These are phyloP conservation scores for Clarias gariepinus DNA, from an alignment of 2,113 vertebrate genomes.

Conservation along the genomic window DNA sequence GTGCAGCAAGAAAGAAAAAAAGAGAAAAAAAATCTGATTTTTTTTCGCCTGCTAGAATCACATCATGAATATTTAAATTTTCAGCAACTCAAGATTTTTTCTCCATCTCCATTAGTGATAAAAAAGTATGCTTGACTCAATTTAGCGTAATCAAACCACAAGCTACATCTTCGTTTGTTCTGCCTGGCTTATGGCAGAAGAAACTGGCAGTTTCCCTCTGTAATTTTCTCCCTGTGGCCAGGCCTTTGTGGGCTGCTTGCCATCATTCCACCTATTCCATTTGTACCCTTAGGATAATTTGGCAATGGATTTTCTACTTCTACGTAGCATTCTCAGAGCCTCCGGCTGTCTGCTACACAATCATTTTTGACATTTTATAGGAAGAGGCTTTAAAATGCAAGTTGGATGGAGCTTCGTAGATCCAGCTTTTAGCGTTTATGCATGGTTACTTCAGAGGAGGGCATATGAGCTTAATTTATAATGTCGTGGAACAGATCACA, in stretches of 20 bases:
- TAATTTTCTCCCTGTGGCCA: conserved; percentile 51
- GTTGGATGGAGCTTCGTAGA: not conserved
- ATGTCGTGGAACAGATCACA: conserved; percentile 46
- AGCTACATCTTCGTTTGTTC: conserved; percentile 55
- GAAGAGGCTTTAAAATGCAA: not conserved
- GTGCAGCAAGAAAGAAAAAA: not conserved
- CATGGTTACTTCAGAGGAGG: conserved; percentile 10
- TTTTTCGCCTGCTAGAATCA: not conserved
- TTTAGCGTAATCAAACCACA: conserved; percentile 52
- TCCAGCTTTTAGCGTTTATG: conserved; percentile 16
- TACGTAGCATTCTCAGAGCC: conserved; percentile 35
- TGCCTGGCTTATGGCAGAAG: conserved; percentile 47
- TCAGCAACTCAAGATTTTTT: conserved; percentile 25
- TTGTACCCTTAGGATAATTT: conserved; percentile 43
- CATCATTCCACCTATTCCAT: conserved; percentile 50
- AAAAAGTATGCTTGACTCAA: conserved; percentile 47
- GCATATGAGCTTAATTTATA: conserved; percentile 24
- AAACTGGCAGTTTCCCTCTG: conserved; percentile 49
- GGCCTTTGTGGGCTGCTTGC: conserved; percentile 44
- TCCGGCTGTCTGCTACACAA: conserved; percentile 33
- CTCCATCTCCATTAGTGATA: conserved; percentile 8
- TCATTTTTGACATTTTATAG: conserved; percentile 38
- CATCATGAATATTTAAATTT: conserved; percentile 22
- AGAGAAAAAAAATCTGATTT: not conserved
- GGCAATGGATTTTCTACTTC: conserved; percentile 22